A percentile compares a stretch with the other conserved stretches of the same genome.
phyloP scores from a whole-genome alignment of 2,113 vertebrate species.

The Xenopus tropicalis region DNA sequence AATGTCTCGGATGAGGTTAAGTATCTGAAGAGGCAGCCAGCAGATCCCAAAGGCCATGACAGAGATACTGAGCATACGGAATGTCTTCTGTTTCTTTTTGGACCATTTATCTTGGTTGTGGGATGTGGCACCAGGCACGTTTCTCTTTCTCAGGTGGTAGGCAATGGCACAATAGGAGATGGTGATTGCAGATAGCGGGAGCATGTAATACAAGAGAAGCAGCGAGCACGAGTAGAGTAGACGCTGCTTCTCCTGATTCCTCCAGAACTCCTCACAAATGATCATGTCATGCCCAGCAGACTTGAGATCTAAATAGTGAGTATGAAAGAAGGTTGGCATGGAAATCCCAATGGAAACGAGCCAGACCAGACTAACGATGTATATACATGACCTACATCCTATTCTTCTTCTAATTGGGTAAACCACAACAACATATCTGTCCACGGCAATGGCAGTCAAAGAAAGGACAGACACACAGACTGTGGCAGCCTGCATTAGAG shows the following conservation, averaged over 20 bases:
- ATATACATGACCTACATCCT: constrained; percentile 64
- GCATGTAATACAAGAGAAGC: constrained; percentile 77
- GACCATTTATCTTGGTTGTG: constrained; percentile 66
- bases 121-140: constrained; percentile 53
- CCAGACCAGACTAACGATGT: constrained; percentile 72
- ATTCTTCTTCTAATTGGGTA: constrained; percentile 72
- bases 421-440: constrained; percentile 78
- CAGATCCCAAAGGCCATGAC: constrained; percentile 80
- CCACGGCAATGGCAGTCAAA: constrained; percentile 80
- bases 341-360: constrained; percentile 68
- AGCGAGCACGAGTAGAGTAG: constrained; percentile 79
- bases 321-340: constrained; percentile 67
- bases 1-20: constrained; percentile 74
- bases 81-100: constrained; percentile 75
- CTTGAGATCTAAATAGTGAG: constrained; percentile 73
- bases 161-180: constrained; percentile 82
- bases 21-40: constrained; percentile 83
- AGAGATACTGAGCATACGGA: constrained; percentile 70
- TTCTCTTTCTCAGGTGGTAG: constrained; percentile 66
- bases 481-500: constrained; percentile 73
- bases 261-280: constrained; percentile 84
- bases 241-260: constrained; percentile 62
- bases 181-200: constrained; percentile 70
- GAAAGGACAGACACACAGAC: constrained; percentile 79
- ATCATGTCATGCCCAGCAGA: constrained; percentile 71